Evolutionary conservation across 1,140 invertebrate species (phyloP).

Genomic region (Halesus radiatus): DNA sequence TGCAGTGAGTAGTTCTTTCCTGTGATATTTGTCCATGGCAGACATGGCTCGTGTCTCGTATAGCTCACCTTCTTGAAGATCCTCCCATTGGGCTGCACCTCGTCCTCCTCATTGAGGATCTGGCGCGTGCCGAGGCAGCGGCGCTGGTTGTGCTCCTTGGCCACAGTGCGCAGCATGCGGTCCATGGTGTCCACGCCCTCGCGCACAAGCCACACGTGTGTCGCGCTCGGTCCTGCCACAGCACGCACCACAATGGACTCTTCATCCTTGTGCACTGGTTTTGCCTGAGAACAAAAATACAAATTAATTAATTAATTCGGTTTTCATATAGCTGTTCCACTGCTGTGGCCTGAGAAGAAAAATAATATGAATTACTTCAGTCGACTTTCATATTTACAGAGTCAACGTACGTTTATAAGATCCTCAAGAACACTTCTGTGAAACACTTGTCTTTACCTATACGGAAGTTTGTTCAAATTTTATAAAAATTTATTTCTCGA

Average conservation of each 20-base stretch:
- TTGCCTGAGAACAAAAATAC: constrained; percentile 63
- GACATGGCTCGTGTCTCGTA: too few species aligned
- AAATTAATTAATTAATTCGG: background rate
- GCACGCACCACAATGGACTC: constrained; percentile 80
- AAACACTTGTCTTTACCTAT: too few species aligned
- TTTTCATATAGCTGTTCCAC: too few species aligned
- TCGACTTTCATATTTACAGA: too few species aligned
- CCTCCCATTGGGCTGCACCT: constrained; percentile 92
- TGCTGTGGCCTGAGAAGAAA: too few species aligned
- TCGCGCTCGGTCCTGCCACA: constrained; percentile 75
- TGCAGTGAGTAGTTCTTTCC: too few species aligned
- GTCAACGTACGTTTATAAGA: too few species aligned
- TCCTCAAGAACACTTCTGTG: too few species aligned
- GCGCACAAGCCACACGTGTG: constrained; percentile 80
- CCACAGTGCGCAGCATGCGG: constrained; percentile 85
- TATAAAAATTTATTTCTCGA: too few species aligned
- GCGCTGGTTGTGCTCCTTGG: constrained; percentile 79
- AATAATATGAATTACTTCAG: too few species aligned
- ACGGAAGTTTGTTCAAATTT: too few species aligned
- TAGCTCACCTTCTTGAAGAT: constrained; percentile 92
- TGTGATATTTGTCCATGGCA: too few species aligned
- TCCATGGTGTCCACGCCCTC: constrained; percentile 90
- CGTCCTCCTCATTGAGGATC: constrained; percentile 93
- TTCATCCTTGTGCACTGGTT: constrained; percentile 62
- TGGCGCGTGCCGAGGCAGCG: constrained; percentile 91